Base-by-base conservation (phyloP, 92 coral and sea anemone genomes). In the Porites lobata region DNA sequence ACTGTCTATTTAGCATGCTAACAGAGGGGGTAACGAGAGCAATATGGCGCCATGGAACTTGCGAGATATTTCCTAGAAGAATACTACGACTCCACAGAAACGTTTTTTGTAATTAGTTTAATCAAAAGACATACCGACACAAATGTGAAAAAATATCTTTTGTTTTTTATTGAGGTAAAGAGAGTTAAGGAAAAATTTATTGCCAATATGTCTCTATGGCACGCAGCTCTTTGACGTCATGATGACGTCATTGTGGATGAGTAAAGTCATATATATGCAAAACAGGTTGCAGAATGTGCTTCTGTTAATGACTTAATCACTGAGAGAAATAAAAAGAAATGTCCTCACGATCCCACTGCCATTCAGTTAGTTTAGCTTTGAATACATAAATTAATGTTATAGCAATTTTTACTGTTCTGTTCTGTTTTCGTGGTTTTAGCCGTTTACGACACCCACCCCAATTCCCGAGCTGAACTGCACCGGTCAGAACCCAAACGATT, bases 181-280 rank as follows among this genome's bases (percentile, higher is more conserved):
- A 53, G 9, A 50, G 21, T 21, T 9, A 18, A 19, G 18, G 24
- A 7, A 52, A 47, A 50, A 75, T 52, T 75, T 2, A 75, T 75
- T 19, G 15, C 18, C 78, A 10, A 18, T 20, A 52, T 19, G 78
- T 15, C 26, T 69, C 68, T 29, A 70, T 38, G n/a, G n/a, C 78
- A 82, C 12, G 66, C 86, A 69, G 52, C 63, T 54, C 77, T 57
- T 9, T 82, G 77, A 82, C 86, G 86, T 82, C 66, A 24, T 24
- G 14, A 43, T 77, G 78, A 82, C 77, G 86, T 58, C 86, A 58
- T 71, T 32, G 22, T 8, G 54, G 68, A 26, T 82, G 77, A 82
- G 22, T 69, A 70, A 56, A 70, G 59, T 59, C 26, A 75, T 51
- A 53, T 75, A 75, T 75, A 59, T 77, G 81, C 29, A 82, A 82